Conservation (phyloP, 1,140 invertebrate genomes). For the Trialeurodes vaporariorum region DNA sequence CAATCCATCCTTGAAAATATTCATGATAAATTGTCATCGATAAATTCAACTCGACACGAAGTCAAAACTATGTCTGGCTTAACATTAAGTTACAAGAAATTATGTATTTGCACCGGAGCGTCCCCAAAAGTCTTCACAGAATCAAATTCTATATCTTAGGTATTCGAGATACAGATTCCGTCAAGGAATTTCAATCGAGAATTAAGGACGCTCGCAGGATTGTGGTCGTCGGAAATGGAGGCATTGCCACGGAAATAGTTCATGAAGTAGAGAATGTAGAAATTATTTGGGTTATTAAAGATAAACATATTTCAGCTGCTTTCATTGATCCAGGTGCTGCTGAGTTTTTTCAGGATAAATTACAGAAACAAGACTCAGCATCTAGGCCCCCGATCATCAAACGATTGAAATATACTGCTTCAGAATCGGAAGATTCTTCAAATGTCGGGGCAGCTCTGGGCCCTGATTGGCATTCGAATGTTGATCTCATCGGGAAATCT, state of each 20-base stretch:
- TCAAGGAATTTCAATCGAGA: slow-evolving; percentile 60
- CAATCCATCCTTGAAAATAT: slow-evolving; percentile 50
- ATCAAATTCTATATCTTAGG: slow-evolving; percentile 61
- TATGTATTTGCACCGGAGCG: slow-evolving; percentile 86
- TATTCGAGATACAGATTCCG: slow-evolving; percentile 92
- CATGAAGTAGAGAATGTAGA: slow-evolving; percentile 74
- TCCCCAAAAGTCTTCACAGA: slow-evolving; percentile 61
- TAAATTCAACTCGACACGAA: slow-evolving; percentile 42
- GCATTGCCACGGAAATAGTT: slow-evolving; percentile 92
- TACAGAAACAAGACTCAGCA: slow-evolving; percentile 28
- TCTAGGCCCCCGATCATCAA: slow-evolving; percentile 37
- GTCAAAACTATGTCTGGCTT: slow-evolving; percentile 37
- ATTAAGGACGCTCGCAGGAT: slow-evolving; percentile 55
- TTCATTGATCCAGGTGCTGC: slow-evolving; percentile 94
- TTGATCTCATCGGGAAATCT: slow-evolving; percentile 20
- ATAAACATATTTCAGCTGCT: slow-evolving; percentile 79
- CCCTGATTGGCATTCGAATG: slow-evolving; percentile 75
- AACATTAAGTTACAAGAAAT: slow-evolving; percentile 57
- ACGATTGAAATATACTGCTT: slow-evolving; percentile 52
- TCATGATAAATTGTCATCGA: slow-evolving; percentile 44
- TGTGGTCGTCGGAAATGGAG: slow-evolving; percentile 88
- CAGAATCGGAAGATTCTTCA: slow-evolving; percentile 37
- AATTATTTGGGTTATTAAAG: slow-evolving; percentile 87
- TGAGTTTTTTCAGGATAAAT: slow-evolving; percentile 65
- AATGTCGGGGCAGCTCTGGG: slow-evolving; percentile 72